phyloP scores from a whole-genome alignment of 2,113 vertebrate genomes.

The Pteruthius melanotis region DNA sequence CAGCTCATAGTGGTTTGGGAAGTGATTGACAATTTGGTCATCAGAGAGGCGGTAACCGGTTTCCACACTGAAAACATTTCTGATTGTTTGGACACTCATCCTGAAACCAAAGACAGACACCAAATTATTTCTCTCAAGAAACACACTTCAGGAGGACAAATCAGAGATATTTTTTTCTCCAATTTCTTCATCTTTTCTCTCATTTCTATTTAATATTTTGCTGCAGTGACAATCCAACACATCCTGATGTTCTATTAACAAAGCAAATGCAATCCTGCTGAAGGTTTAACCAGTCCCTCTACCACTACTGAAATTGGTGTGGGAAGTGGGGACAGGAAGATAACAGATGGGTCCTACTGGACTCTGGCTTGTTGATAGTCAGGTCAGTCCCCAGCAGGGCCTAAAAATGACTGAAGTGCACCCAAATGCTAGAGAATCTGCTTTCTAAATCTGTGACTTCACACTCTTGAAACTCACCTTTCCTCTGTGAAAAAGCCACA shows the following conservation, averaged over 20 bases:
- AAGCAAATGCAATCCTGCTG: background rate
- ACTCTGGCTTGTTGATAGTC: background rate
- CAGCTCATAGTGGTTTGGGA: constrained; percentile 97
- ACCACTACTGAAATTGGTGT: background rate
- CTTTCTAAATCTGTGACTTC: background rate
- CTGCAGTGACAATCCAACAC: background rate
- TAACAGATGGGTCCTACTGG: background rate
- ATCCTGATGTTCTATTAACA: background rate
- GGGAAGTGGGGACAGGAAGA: background rate
- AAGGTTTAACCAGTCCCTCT: background rate
- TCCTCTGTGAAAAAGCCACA: background rate
- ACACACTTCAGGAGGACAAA: background rate
- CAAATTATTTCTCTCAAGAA: background rate
- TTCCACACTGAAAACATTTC: constrained; percentile 95
- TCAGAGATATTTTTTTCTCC: background rate
- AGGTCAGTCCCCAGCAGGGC: background rate
- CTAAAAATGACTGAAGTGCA: background rate
- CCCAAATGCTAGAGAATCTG: background rate
- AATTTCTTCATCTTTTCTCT: background rate
- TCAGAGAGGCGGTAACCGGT: constrained; percentile 94
- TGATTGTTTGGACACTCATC: constrained; percentile 98
- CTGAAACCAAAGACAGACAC: constrained; percentile 61
- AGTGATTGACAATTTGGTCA: constrained; percentile 97
- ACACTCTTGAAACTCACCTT: background rate
- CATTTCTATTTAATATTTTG: background rate